Evolutionary conservation across 1,140 invertebrate genomes (phyloP).

Genomic region (Lordiphosa mommai): DNA sequence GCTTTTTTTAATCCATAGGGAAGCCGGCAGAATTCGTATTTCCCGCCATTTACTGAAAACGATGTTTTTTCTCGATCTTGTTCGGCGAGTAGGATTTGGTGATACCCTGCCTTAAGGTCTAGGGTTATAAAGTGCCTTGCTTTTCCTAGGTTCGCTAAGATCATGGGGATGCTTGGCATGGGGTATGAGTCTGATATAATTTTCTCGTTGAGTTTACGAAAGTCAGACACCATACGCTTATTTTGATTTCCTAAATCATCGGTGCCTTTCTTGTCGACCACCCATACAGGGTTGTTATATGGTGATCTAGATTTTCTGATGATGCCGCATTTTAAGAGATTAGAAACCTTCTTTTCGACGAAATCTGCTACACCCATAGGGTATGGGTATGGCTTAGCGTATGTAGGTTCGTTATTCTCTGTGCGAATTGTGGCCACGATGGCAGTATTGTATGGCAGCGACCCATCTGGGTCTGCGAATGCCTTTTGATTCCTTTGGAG

Average conservation of each 20-base stretch:
- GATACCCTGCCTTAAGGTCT: slow-evolving; percentile 1
- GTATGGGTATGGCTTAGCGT: too few species aligned
- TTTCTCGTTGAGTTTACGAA: slow-evolving; percentile 1
- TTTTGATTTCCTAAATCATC: not conserved
- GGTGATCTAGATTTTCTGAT: not conserved
- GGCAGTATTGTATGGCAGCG: too few species aligned
- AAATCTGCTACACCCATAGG: too few species aligned
- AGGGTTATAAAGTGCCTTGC: not conserved
- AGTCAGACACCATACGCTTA: not conserved
- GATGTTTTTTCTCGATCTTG: not conserved
- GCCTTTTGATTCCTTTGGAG: too few species aligned
- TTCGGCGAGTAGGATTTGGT: slow-evolving; percentile 1
- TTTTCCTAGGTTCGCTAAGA: slow-evolving; percentile 7
- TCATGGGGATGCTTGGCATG: slow-evolving; percentile 4
- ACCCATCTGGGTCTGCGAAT: too few species aligned
- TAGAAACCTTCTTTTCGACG: too few species aligned
- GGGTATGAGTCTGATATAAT: slow-evolving; percentile 8
- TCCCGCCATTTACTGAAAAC: slow-evolving; percentile 2
- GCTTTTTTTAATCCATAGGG: slow-evolving; percentile 10
- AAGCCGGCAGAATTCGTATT: slow-evolving; percentile 10
- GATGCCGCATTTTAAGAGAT: too few species aligned
- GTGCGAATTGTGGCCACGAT: too few species aligned
- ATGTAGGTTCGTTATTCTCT: too few species aligned
- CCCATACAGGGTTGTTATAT: not conserved
- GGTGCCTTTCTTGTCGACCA: not conserved